Evolutionary conservation across 2,113 vertebrate genomes (phyloP), one percentile per base, ranked within the genome.

Genomic region (Peromyscus californicus): DNA sequence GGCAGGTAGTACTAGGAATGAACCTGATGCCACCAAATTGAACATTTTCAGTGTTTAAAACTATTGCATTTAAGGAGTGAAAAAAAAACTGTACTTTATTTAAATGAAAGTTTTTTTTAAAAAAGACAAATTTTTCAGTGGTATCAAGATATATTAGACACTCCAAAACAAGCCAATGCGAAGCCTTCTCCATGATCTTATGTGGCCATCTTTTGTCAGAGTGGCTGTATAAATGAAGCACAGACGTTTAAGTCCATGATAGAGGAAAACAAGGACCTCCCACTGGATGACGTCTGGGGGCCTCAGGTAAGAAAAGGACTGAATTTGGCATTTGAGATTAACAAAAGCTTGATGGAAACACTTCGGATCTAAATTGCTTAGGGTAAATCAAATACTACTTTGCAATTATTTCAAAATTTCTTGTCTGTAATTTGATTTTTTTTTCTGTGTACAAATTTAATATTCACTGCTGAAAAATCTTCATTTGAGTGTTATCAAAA

Each of bases 221-320:
- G 54, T 15, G 95, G 96, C 21, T 98, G 98, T 83, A 67, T 97
- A 76, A 76, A 91, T 22, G 94, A 96, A 94, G 97, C 97, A 36
- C 97, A 97, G 89, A 94, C 96, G 0, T 95, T 91, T 96, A 51
- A 95, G 7, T 74, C 69, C 9, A 98, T 98, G 96, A 87, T 17
- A 15, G 0, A 61, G 5, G 19, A 57, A 7, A 97, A 95, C 78
- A 17, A 94, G 61, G 29, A 78, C 63, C 65, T 94, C 33, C 51
- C 93, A 0, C 17, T 98, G 31, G 94, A 95, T 7, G 8, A 97
- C 1, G 89, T 57, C 39, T 97, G 98, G 95, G 97, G 96, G 16
- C 92, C 96, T 31, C 45, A 98, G 78, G 97, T 98, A 95, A 97
- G 93, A 85, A 90, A 93, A 96, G 17, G 3, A 48, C 61, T 12